These are phyloP conservation scores for Pedionomus torquatus DNA, from an alignment of 2,113 vertebrate species.

Conservation along the genomic window DNA sequence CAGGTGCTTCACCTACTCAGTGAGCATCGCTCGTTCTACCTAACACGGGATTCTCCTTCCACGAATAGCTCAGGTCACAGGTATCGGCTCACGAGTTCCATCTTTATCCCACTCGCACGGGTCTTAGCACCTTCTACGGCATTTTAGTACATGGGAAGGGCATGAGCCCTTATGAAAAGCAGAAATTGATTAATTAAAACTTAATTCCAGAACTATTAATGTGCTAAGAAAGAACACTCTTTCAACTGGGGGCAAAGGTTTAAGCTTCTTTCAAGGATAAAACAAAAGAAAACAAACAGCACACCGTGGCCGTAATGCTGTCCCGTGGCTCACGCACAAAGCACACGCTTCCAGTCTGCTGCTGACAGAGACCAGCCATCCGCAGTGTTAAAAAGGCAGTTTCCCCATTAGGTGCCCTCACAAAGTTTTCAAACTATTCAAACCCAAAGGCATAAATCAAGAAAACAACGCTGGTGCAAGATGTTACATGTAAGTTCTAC, in stretches of 20 bases:
- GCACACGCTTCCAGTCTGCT: background rate
- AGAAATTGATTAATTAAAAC: background rate
- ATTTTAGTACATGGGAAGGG: background rate
- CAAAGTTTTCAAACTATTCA: constrained; percentile 42
- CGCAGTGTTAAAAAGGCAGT: background rate
- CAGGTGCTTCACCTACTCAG: background rate
- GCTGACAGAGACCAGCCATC: constrained; percentile 44
- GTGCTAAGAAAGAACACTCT: background rate
- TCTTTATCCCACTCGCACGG: background rate
- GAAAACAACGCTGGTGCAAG: constrained; percentile 38
- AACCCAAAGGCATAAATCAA: constrained; percentile 55
- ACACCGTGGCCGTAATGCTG: background rate
- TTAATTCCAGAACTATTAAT: background rate
- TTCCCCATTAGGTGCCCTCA: constrained; percentile 32
- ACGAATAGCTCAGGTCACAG: background rate
- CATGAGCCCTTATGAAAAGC: background rate
- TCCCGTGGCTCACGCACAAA: background rate
- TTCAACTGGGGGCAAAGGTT: background rate
- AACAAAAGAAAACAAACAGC: background rate
- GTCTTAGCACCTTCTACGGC: background rate
- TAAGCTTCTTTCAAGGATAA: background rate
- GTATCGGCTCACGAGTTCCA: background rate
- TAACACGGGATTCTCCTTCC: background rate
- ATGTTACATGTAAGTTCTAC: constrained; percentile 22
- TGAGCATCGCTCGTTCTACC: background rate